Evolutionary conservation across 2,888 invertebrate species (phyloP), one percentile per base, ranked within the genome.

Genomic region (Diploptera punctata): DNA sequence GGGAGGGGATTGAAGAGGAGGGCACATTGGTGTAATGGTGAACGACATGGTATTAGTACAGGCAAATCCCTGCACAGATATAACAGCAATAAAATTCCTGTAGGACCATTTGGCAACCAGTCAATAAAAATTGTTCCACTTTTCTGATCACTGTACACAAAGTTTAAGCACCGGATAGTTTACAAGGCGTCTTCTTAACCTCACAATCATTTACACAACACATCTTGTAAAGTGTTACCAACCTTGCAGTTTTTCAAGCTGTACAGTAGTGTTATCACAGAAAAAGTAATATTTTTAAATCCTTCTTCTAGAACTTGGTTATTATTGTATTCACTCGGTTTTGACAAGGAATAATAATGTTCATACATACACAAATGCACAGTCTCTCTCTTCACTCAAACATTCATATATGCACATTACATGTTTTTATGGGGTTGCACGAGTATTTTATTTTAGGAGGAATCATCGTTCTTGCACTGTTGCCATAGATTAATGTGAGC

Each of bases 1-100:
- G 33, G 33, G 7, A 33, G 33, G 33, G 33, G 33, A 5, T 10
- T 7, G 33, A 26, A 26, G 18, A 65, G 26, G 47, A 65, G 65
- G 47, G 47, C 65, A 65, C 65, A 65, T 47, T n/a, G 24, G 44
- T 65, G 65, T 65, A 65, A 21, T 65, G 29, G 29, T 29, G 31
- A 65, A 47, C 43, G n/a, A 65, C 31, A 31, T 21, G 60, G 60
- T 60, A 26, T 60, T 60, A n/a, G 31, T 31, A 60, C 26, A 44
- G 44, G 26, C 47, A 47, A 44, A 44, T 29, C 29, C 26, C 54
- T 57, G 57, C 57, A 57, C n/a, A 57, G 29, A 29, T n/a, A n/a
- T 29, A 57, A 19, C 31, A 31, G 57, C 21, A 57, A 29, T 57
- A 47, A 44, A 26, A 65, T 65, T 29, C n/a, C 47, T 47, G 47